Evolutionary conservation across 1,140 invertebrate species (phyloP).

Genomic region (Drosophila virilis): DNA sequence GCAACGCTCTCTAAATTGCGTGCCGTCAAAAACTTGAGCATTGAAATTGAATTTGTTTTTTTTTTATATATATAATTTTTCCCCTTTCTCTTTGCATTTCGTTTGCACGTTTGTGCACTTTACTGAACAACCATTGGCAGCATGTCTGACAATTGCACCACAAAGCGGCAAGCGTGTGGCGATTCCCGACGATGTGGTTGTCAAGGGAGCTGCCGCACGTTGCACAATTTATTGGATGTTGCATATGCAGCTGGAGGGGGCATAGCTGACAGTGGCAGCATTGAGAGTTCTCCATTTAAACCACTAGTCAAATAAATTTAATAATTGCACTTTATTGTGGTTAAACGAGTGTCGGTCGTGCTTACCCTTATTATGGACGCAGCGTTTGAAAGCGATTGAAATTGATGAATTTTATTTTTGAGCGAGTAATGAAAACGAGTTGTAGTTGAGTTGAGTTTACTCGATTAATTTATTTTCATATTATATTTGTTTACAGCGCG

Average conservation of each 20-base stretch:
- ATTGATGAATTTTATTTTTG: neutral
- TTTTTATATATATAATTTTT: neutral
- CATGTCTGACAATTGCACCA: conserved; percentile 11
- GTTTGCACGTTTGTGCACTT: neutral
- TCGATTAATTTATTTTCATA: conserved; percentile 12
- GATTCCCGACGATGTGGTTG: no score
- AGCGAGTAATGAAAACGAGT: neutral
- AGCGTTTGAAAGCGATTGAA: no score
- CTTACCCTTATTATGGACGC: conserved; percentile 14
- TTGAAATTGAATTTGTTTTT: conserved; percentile 49
- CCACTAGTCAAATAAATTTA: neutral
- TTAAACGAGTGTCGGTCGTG: neutral
- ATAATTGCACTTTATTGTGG: neutral
- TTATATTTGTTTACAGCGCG: conserved; percentile 44
- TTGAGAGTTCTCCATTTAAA: neutral
- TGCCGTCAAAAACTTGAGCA: conserved; percentile 21
- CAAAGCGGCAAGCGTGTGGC: conserved; percentile 12
- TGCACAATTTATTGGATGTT: neutral
- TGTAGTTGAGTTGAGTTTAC: neutral
- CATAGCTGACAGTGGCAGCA: neutral
- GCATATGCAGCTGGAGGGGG: no score
- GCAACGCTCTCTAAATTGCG: conserved; percentile 3
- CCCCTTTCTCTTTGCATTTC: neutral
- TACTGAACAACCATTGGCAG: conserved; percentile 2
- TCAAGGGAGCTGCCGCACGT: neutral